Conservation (phyloP, 2,797 vertebrate genomes). For the Threskiornis aethiopicus region DNA sequence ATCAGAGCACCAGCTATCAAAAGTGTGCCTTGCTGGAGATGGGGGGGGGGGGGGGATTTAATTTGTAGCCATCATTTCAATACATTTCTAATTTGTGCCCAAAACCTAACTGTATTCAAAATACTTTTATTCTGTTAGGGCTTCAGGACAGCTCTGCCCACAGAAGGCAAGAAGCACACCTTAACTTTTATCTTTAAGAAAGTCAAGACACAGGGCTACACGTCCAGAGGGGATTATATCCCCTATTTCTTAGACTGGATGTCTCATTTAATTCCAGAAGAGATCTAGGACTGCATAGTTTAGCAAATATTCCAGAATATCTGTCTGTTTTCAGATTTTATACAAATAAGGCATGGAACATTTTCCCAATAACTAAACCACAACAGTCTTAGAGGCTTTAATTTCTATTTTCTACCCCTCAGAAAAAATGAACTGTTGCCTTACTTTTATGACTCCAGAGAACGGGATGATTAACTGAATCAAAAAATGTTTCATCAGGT, state of each 20-base stretch:
- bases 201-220: neutral
- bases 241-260: neutral
- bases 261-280: neutral
- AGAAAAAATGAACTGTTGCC: neutral
- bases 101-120: neutral
- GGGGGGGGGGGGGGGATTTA: rapidly evolving
- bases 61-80: neutral
- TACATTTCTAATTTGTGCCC: neutral
- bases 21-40: neutral
- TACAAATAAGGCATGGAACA: neutral
- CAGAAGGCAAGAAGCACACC: neutral
- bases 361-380: neutral
- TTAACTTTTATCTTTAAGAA: neutral
- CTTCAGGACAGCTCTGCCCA: neutral
- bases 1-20: neutral
- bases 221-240: neutral
- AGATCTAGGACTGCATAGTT: neutral
- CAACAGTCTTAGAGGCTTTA: neutral
- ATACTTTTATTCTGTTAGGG: neutral
- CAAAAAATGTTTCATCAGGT: neutral
- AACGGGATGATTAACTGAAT: neutral
- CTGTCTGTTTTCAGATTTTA: neutral
- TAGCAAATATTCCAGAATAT: neutral
- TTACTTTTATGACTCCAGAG: neutral
- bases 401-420: neutral